Conservation (phyloP, 1,140 invertebrate genomes). For the Macrocentrus cingulum region DNA sequence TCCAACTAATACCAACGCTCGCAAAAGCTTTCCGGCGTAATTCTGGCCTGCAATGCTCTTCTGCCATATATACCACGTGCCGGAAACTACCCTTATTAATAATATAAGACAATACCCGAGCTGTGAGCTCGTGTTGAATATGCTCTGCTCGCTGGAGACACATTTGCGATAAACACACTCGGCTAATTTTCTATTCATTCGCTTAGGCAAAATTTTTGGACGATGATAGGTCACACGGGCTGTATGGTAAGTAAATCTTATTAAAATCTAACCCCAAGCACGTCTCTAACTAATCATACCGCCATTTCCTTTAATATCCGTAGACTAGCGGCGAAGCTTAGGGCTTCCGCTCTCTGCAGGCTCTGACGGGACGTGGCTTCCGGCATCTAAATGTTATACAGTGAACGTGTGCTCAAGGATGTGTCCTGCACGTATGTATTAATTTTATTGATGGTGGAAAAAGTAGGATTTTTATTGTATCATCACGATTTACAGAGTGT, state of each 20-base stretch:
- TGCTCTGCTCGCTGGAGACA: too few species aligned
- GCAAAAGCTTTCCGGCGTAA: not conserved
- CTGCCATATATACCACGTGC: conserved; percentile 14
- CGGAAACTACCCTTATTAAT: conserved; percentile 58
- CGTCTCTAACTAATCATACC: conserved; percentile 61
- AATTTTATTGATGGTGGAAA: conserved; percentile 6
- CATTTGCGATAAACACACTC: too few species aligned
- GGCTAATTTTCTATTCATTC: too few species aligned
- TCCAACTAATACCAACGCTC: conserved; percentile 31
- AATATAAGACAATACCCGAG: conserved; percentile 52
- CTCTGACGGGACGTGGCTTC: conserved; percentile 42
- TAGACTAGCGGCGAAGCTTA: conserved; percentile 46
- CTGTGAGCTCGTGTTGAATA: conserved; percentile 31
- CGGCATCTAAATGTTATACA: conserved; percentile 50
- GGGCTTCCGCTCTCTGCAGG: conserved; percentile 44
- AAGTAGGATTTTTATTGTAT: conserved; percentile 50
- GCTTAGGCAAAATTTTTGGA: too few species aligned
- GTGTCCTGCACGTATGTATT: too few species aligned
- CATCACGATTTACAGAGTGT: conserved; percentile 46
- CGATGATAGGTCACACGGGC: too few species aligned
- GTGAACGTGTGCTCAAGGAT: not conserved
- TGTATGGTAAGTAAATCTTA: conserved; percentile 6
- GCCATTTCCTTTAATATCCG: conserved; percentile 62
- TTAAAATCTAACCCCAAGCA: conserved; percentile 52
- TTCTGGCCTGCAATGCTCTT: conserved; percentile 4